These are phyloP conservation scores for Clusia tigrina DNA, from an alignment of 2,888 invertebrate genomes.

Conservation along the genomic window DNA sequence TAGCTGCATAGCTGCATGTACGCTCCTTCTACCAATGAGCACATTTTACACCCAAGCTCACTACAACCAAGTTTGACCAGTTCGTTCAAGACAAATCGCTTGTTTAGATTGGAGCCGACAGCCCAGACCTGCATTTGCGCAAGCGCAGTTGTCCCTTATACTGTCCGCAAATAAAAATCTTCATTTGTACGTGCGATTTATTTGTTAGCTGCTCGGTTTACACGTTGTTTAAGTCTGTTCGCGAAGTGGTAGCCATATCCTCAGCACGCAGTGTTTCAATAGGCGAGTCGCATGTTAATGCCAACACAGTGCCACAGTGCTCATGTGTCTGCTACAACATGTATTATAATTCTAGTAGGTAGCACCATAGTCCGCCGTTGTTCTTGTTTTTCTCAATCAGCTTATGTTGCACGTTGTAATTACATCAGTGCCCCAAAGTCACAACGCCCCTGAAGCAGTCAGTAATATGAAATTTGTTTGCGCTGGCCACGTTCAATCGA, in stretches of 20 bases:
- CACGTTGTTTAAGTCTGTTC: background rate
- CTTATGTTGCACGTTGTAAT: background rate
- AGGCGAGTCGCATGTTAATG: slow-evolving; percentile 2
- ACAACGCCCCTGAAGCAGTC: background rate
- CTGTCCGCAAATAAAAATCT: slow-evolving; percentile 7
- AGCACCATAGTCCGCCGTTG: background rate
- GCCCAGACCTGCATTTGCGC: slow-evolving; percentile 16
- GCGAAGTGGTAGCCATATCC: background rate
- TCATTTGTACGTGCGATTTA: background rate
- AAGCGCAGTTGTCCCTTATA: slow-evolving; percentile 12
- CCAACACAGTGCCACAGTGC: too few species aligned
- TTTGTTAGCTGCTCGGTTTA: background rate
- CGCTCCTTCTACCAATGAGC: too few species aligned
- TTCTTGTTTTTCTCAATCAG: background rate
- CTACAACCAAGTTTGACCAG: too few species aligned
- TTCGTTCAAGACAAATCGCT: slow-evolving; percentile 43
- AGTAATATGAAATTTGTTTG: background rate
- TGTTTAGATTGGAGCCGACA: slow-evolving; percentile 51
- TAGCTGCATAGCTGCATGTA: background rate
- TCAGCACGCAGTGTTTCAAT: background rate
- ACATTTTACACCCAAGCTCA: too few species aligned
- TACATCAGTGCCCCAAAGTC: background rate
- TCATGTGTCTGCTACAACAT: slow-evolving; percentile 24
- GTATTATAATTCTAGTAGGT: background rate
- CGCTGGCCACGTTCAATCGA: slow-evolving; percentile 2